Percentiles rank a stretch among this genome's conserved stretches.
These are phyloP conservation scores for Schizothorax lantsangensis DNA, from an alignment of 2,797 vertebrate species.

Conservation along the genomic window DNA sequence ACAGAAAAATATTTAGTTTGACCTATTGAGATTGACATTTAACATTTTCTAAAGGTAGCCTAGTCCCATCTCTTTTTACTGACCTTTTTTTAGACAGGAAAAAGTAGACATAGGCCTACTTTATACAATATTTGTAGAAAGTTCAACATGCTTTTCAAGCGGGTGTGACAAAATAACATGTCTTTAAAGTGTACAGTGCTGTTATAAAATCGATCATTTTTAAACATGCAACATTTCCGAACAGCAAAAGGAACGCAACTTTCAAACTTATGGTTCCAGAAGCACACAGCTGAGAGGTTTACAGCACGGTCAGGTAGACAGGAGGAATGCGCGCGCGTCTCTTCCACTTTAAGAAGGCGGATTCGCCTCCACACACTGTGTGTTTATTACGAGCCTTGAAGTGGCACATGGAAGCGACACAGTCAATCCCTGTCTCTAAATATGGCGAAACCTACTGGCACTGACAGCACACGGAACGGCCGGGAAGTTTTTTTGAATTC, in stretches of 20 bases:
- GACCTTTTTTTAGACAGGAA: background rate
- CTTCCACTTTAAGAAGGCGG: slow-evolving; percentile 86
- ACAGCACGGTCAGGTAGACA: slow-evolving; percentile 21
- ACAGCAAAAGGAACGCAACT: background rate
- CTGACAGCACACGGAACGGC: background rate
- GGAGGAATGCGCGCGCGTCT: slow-evolving; percentile 26
- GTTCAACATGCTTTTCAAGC: background rate
- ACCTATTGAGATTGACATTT: background rate
- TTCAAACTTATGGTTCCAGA: background rate
- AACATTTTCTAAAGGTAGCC: background rate
- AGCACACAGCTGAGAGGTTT: background rate
- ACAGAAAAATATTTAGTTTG: background rate
- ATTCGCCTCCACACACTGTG: slow-evolving; percentile 67
- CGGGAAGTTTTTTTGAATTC: slow-evolving; percentile 33
- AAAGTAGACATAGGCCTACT: background rate
- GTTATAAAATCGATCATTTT: too few relatives aligned
- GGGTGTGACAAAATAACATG: background rate
- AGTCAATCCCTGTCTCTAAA: slow-evolving; percentile 43
- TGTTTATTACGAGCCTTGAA: slow-evolving; percentile 73
- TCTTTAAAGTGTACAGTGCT: background rate
- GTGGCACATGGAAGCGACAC: slow-evolving; percentile 77
- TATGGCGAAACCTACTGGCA: slow-evolving; percentile 56
- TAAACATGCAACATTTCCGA: background rate
- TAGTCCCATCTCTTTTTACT: background rate
- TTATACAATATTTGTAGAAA: background rate